phyloP scores from a whole-genome alignment of 2,888 invertebrate species.

The Phania funesta region DNA sequence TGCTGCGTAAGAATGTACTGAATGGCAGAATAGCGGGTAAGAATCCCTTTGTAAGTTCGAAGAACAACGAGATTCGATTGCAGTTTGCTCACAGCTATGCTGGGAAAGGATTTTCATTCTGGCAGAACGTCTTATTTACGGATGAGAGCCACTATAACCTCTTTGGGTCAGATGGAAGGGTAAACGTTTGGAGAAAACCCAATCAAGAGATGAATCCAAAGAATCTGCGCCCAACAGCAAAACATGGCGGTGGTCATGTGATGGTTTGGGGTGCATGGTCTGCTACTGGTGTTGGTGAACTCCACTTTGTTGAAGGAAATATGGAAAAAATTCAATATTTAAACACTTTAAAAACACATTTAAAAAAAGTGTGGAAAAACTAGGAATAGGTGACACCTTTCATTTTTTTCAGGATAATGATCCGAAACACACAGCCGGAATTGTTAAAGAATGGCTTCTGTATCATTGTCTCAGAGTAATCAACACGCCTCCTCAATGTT shows the following conservation, averaged over 20 bases:
- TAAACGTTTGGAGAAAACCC: conserved; percentile 38
- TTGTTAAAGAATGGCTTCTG: too few relatives aligned
- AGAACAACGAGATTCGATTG: neutral
- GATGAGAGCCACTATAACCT: conserved; percentile 25
- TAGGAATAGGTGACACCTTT: neutral
- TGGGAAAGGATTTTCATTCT: conserved; percentile 9
- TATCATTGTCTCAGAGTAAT: conserved; percentile 3
- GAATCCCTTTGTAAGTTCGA: neutral
- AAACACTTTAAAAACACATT: neutral
- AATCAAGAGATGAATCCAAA: conserved; percentile 18
- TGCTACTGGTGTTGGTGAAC: neutral
- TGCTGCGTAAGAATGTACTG: neutral
- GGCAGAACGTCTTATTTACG: too few relatives aligned
- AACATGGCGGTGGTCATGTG: conserved; percentile 10
- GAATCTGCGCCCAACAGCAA: conserved; percentile 6
- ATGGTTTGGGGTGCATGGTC: conserved; percentile 17
- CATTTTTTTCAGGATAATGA: neutral
- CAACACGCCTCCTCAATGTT: conserved; percentile 12
- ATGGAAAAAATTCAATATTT: too few relatives aligned
- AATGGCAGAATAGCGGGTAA: neutral
- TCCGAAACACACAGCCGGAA: too few relatives aligned
- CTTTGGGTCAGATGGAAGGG: conserved; percentile 35
- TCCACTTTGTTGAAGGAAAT: conserved; percentile 14
- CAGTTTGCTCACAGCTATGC: conserved; percentile 20
- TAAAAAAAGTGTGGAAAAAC: neutral